Base-by-base conservation (phyloP, 2,888 invertebrate species). In the Gortyna flavago region DNA sequence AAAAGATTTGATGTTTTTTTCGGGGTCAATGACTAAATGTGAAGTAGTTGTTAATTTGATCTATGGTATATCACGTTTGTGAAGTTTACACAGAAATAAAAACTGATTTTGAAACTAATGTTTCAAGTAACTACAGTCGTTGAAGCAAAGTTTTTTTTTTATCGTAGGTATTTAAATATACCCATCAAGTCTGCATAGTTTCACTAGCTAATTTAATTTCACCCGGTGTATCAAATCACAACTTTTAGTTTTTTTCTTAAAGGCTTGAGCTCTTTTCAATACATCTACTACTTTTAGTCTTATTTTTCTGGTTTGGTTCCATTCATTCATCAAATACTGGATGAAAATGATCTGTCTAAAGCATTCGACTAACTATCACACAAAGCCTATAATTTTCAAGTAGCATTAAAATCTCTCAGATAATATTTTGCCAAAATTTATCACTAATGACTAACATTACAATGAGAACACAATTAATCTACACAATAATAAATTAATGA, bases 391-490 rank as follows among this genome's bases (percentile, higher is more conserved):
- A 64, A 51, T n/a, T 62, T 71, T 54, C 0, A 57, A 61, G 3
- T 62, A 54, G 13, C 41, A 29, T 35, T 16, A 35, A 62, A 35
- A 57, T 35, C n/a, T 66, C 29, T 81, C 76, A 77, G 82, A 86
- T 74, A 86, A 86, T 83, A 88, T 82, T 88, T 87, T 83, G 83
- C 78, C 72, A 64, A 85, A 85, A 78, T 75, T 64, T 79, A 75
- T 62, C 18, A 72, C 77, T 85, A 86, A 76, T 61, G 61, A 72
- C 82, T 83, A 81, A 81, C 38, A 77, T 83, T 79, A 78, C n/a
- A 83, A 59, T 74, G 68, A 69, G 73, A 80, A 86, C 78, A 85
- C 74, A 88, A 70, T 79, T 72, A 59, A 21, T 74, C 78, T 80
- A 84, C 86, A 83, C 68, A 77, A 85, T 79, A 74, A 75, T 79